phyloP scores from a whole-genome alignment of 2,888 invertebrate genomes.

The Ephialtes manifestator region DNA sequence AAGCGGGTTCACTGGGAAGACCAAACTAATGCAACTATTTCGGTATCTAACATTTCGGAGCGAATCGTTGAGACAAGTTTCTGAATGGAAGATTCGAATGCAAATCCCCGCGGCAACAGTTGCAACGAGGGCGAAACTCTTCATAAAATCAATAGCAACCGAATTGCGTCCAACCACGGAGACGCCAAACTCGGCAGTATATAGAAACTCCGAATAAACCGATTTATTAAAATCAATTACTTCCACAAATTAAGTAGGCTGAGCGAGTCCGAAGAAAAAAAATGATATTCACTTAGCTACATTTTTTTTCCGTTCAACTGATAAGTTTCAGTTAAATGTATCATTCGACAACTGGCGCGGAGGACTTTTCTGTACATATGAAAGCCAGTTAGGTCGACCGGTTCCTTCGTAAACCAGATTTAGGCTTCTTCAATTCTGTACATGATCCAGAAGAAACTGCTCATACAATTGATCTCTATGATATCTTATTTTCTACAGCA shows the following conservation, averaged over 20 bases:
- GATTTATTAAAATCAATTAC: constrained; percentile 58
- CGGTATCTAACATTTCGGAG: constrained; percentile 53
- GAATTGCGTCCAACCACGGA: neutral
- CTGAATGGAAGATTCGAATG: constrained; percentile 23
- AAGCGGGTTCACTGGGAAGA: neutral
- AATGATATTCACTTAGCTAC: too few relatives aligned
- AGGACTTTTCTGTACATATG: too few relatives aligned
- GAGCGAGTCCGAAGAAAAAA: too few relatives aligned
- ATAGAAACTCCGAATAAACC: neutral
- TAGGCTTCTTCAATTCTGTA: too few relatives aligned
- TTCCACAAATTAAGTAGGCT: constrained; percentile 36
- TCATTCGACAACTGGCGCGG: too few relatives aligned
- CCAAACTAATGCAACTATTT: constrained; percentile 2
- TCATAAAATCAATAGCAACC: constrained; percentile 12
- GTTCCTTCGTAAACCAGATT: too few relatives aligned
- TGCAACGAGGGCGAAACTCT: constrained; percentile 3
- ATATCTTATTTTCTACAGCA: too few relatives aligned
- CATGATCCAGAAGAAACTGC: too few relatives aligned
- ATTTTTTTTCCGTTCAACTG: too few relatives aligned
- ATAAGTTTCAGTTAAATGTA: too few relatives aligned
- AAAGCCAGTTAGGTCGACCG: too few relatives aligned
- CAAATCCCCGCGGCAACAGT: neutral
- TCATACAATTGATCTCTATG: too few relatives aligned
- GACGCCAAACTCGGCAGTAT: neutral
- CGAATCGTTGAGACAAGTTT: constrained; percentile 60